These are phyloP conservation scores for Morus bassanus DNA, from an alignment of 2,797 vertebrate genomes.

Conservation along the genomic window DNA sequence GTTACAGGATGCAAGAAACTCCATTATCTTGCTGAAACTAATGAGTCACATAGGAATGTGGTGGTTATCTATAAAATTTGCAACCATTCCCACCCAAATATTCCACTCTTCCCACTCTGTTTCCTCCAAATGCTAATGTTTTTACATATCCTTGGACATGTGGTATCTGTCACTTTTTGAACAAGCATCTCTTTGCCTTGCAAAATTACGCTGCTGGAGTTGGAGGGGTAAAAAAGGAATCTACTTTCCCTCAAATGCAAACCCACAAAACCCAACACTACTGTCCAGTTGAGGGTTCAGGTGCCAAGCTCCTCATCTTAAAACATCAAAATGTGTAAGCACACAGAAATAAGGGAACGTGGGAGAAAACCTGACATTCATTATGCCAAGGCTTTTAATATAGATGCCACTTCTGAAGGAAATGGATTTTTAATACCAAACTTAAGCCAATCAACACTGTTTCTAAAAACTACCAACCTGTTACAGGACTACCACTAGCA, in stretches of 20 bases:
- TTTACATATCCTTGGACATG: neutral
- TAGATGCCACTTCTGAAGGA: neutral
- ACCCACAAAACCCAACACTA: neutral
- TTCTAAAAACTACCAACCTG: neutral
- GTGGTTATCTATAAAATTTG: neutral
- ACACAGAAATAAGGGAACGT: neutral
- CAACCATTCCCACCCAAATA: neutral
- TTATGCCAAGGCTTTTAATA: neutral
- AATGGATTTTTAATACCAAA: neutral
- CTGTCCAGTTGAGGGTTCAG: neutral
- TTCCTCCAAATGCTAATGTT: neutral
- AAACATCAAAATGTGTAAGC: neutral
- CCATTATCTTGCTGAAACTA: neutral
- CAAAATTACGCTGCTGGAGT: neutral
- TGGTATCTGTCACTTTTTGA: neutral
- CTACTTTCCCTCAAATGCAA: neutral
- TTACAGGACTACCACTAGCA: neutral
- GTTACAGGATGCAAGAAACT: neutral
- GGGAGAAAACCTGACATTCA: neutral
- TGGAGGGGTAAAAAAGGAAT: neutral
- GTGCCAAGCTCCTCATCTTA: neutral
- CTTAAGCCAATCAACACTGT: neutral
- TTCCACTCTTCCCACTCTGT: neutral
- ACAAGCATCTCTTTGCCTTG: neutral
- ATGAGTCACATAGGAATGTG: accelerated